Base-by-base conservation (phyloP, 2,113 vertebrate genomes). In the Polypterus senegalus region DNA sequence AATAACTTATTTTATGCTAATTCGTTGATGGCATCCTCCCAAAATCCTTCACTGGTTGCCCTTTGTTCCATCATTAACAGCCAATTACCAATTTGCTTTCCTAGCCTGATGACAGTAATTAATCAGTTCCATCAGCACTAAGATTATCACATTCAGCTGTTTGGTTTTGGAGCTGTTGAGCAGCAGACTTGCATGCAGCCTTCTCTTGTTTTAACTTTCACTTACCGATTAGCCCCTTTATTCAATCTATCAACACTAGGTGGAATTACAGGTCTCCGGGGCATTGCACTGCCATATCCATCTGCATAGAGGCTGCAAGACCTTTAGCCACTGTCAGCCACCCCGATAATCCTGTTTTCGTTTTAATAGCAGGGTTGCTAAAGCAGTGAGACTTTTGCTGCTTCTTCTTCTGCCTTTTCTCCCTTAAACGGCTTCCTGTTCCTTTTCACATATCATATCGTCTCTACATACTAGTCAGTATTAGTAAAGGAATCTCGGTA, bases 91-190 rank as follows among this genome's bases (percentile, higher is more conserved):
- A 58, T 45, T 8, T 58, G 43, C 56, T 45, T 6, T 11, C 46
- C 27, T 81, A 77, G 70, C 71, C 66, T 71, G 78, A 81, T 47
- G 77, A 86, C 76, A 82, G 78, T 76, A 80, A 82, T 81, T 80
- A 69, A 75, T 70, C 65, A 74, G 65, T 70, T 79, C 81, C 63
- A 71, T 81, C 78, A 83, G 71, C 79, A 81, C 75, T 70, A 9
- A 63, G 60, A 64, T 67, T 74, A 71, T 77, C 64, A 49, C 65
- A 68, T 58, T 61, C 71, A 81, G 71, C 71, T 81, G 76, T 72
- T 83, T 80, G 69, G 70, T 74, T 68, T 70, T 67, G 80, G 74
- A 77, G 65, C 66, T 74, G 73, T 69, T 64, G 69, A 70, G 62
- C 65, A 68, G 60, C 68, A 60, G 62, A 70, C 62, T 74, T 64